Evolutionary conservation across 1,140 invertebrate genomes (phyloP), one percentile per base, ranked within the genome.

Genomic region (Tetramorium parvispinum): DNA sequence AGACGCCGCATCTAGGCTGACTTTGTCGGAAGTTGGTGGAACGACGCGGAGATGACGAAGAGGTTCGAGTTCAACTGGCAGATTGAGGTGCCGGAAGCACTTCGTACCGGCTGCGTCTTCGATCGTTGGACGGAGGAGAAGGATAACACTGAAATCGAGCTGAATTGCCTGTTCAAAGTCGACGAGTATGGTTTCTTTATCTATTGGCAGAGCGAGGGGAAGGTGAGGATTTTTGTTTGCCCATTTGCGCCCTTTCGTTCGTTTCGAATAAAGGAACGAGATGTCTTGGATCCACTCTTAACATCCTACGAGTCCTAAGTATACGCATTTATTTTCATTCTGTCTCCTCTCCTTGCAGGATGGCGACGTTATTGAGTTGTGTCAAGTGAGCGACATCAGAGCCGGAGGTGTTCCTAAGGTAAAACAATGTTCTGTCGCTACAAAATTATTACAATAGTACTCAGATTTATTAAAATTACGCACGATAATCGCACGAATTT

Each of bases 101-200:
- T 99, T 24, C 96, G 98, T 51, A 96, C 97, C 88, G 99, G 98
- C 76, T 97, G 96, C 77, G 95, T 97, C 7, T 99, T 99, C 94
- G 99, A 99, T 96, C 96, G 98, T 88, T 99, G 99, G 98, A 98
- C 98, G 81, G 99, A 99, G 95, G 98, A 99, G 93, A 98, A 98
- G 94, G 98, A 99, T 95, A 98, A 98, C 92, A 97, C 97, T 18
- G 97, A 98, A 88, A 96, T 98, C 55, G 99, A 99, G 94, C 96
- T 97, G 73, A 97, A 97, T 93, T 99, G 98, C 91, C 94, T 97
- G 78, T 99, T 99, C 94, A 98, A 98, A 96, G 99, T 99, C 32
- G 99, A 99, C 94, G 98, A 99, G 94, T 99, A 98, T 96, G 99
- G 99, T 63, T 99, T 99, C 96, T 99, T 99, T 95, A 98, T 99